A percentile compares a stretch with the other conserved stretches of the same genome.
Evolutionary conservation across 1,140 invertebrate species (phyloP).

Genomic region (Babylonia areolata): DNA sequence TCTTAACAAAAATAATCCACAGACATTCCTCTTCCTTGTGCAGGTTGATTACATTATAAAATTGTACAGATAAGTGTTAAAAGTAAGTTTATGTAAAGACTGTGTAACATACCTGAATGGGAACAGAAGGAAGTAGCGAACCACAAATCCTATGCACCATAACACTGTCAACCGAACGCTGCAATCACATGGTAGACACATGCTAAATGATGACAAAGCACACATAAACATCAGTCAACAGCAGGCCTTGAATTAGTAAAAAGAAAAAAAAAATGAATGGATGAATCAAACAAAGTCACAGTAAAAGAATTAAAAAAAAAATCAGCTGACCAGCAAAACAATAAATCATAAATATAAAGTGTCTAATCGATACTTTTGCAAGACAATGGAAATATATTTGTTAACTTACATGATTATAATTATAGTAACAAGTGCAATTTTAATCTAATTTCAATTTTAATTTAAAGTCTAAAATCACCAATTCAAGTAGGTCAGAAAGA

Average conservation of each 20-base stretch:
- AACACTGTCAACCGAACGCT: constrained; percentile 63
- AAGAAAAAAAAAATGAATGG: background rate
- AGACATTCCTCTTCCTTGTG: background rate
- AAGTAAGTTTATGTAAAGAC: background rate
- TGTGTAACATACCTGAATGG: constrained; percentile 64
- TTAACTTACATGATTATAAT: too few species aligned
- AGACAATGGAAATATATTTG: too few species aligned
- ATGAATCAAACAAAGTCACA: background rate
- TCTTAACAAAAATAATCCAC: background rate
- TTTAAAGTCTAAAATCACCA: too few species aligned
- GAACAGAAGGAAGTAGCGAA: constrained; percentile 65
- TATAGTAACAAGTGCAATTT: too few species aligned
- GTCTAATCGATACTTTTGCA: background rate
- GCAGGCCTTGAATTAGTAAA: background rate
- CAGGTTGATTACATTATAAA: background rate
- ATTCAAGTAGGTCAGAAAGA: too few species aligned
- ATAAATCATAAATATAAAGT: constrained; percentile 19
- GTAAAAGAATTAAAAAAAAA: background rate
- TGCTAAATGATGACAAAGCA: background rate
- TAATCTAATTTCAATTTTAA: too few species aligned
- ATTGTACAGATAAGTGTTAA: background rate
- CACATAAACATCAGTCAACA: background rate
- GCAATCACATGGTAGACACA: background rate
- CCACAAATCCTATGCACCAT: constrained; percentile 64
- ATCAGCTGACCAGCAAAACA: background rate